These are phyloP conservation scores for Urocitellus parryii DNA, from an alignment of 2,113 vertebrate species.

Conservation along the genomic window DNA sequence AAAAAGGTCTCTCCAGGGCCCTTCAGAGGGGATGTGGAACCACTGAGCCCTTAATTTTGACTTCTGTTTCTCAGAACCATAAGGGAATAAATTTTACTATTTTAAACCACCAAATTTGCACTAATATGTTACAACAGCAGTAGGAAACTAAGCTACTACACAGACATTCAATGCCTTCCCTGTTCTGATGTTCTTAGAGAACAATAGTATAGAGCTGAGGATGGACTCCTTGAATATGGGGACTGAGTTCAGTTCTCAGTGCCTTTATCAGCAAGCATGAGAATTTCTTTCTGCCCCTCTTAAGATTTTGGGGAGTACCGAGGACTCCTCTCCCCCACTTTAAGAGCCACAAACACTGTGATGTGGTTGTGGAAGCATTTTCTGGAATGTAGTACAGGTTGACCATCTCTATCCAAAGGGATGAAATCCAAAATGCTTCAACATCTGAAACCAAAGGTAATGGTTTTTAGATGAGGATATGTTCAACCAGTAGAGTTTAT, in stretches of 20 bases:
- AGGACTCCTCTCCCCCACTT: neutral
- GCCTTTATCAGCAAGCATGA: neutral
- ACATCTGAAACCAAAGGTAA: no score
- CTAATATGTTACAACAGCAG: neutral
- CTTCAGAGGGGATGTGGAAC: neutral
- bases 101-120: neutral
- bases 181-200: neutral
- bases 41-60: neutral
- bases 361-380: neutral
- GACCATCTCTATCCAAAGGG: neutral
- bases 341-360: neutral
- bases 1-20: neutral
- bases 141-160: neutral
- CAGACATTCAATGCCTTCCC: neutral
- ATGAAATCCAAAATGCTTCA: neutral
- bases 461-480: neutral
- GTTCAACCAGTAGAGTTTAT: neutral
- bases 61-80: neutral
- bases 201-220: neutral
- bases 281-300: neutral
- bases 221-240: neutral
- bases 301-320: neutral
- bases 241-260: neutral
- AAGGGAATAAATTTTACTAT: neutral
- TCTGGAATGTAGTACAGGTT: neutral